These are phyloP conservation scores for Rhea pennata DNA, from an alignment of 2,113 vertebrate genomes.

Conservation along the genomic window DNA sequence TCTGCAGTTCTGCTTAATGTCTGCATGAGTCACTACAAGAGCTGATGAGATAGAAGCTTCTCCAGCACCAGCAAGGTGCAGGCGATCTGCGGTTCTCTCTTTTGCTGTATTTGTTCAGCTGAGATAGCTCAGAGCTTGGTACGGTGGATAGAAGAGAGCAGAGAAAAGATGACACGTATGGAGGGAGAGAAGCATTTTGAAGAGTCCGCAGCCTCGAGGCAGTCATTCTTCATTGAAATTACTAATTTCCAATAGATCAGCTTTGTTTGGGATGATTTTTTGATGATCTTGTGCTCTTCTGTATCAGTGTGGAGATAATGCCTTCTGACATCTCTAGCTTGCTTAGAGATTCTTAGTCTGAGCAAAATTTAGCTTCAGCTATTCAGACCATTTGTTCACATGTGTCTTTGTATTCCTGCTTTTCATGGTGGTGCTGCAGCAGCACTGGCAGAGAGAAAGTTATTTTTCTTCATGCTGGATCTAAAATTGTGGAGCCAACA, in stretches of 20 bases:
- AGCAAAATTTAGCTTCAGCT: neutral
- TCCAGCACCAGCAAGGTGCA: neutral
- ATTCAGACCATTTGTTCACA: neutral
- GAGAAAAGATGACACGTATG: neutral
- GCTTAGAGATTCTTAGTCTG: neutral
- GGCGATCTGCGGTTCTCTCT: neutral
- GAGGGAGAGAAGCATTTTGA: rapidly evolving
- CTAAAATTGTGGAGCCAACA: neutral
- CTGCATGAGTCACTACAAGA: neutral
- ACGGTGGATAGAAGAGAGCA: neutral
- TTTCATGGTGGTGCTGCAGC: neutral
- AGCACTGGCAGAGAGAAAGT: neutral
- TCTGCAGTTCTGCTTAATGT: neutral
- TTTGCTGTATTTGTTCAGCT: neutral
- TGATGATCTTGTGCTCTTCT: neutral
- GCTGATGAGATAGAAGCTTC: neutral
- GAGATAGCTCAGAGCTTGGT: neutral
- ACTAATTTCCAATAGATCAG: neutral
- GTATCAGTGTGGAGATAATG: neutral
- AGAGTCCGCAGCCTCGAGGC: neutral
- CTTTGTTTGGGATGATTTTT: neutral
- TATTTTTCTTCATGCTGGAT: neutral
- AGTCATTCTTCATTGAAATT: neutral
- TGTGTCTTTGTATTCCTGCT: rapidly evolving
- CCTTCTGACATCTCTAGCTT: neutral